Base-by-base conservation (phyloP, 2,113 vertebrate species). In the Eurystomus gularis region DNA sequence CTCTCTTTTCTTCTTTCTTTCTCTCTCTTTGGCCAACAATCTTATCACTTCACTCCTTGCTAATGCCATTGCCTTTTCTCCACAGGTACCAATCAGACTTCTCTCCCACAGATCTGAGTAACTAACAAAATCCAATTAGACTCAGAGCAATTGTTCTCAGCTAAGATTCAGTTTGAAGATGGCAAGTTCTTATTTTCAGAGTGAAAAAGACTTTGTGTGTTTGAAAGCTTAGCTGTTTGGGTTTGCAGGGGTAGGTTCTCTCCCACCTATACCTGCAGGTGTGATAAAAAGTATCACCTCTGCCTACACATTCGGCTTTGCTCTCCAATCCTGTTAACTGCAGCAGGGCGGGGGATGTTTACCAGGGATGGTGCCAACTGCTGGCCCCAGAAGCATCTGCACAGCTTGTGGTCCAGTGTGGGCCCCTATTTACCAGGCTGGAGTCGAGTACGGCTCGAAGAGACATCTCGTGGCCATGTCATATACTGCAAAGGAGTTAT, bases 401-500 rank as follows among this genome's bases (percentile, higher is more conserved):
- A 21, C 13, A 48, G 76, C 33, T 70, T 28, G 15, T 11, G 46
- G 51, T 54, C 18, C 68, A 10, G 28, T 0, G 13, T 6, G 51
- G 46, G 23, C 11, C 31, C 24, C 6, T 24, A 5, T 28, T 90
- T 29, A 26, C 9, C 51, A 58, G 71, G 28, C 60, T 83, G 76
- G 66, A 96, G 55, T 21, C 6, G 1, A 0, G 0, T 5, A 55
- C 7, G 51, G 93, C 90, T 91, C 57, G 1, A 77, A 92, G 96
- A 93, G 96, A 97, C 96, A 96, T 96, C 96, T 96, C 76, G 96
- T 94, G 96, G 96, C 82, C 94, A 4, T 28, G 62, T 44, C 48
- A 42, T 3, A 81, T 86, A 97, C 90, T 96, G 93, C 93, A 97
- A 55, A 93, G 26, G 23, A 90, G 42, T n/a, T 61, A 9, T 7